A percentile compares a stretch with the other conserved stretches of the same genome.
These are phyloP conservation scores for Tetrao urogallus DNA, from an alignment of 2,113 vertebrate genomes.

Conservation along the genomic window DNA sequence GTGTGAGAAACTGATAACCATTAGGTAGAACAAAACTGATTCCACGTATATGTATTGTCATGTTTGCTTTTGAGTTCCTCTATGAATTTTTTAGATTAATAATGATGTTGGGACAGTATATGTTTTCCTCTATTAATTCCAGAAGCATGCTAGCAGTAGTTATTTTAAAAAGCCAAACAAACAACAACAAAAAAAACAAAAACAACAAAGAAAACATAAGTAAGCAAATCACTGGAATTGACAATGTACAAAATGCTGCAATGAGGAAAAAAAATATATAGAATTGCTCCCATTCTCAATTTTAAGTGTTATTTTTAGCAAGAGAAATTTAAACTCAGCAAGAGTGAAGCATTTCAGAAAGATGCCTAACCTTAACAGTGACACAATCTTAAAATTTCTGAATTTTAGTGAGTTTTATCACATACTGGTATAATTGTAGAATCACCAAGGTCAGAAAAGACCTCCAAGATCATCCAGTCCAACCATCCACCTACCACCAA, in stretches of 20 bases:
- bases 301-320: not conserved
- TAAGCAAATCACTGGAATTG: not conserved
- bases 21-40: not conserved
- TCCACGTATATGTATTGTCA: not conserved
- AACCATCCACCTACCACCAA: too few species aligned
- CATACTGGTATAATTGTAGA: not conserved
- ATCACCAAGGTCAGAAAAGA: too few species aligned
- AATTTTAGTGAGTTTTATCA: not conserved
- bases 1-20: not conserved
- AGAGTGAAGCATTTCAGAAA: not conserved
- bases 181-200: not conserved
- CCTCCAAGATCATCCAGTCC: too few species aligned
- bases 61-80: not conserved
- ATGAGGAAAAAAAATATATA: not conserved
- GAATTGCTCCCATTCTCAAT: not conserved
- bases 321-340: not conserved
- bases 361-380: not conserved
- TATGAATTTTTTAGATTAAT: not conserved
- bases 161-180: not conserved
- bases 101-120: not conserved
- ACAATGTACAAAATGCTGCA: not conserved
- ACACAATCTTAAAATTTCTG: not conserved
- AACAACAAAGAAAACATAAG: not conserved
- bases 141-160: not conserved
- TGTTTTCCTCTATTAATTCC: not conserved